Base-by-base conservation (phyloP, 1,140 invertebrate species). In the Physella acuta region DNA sequence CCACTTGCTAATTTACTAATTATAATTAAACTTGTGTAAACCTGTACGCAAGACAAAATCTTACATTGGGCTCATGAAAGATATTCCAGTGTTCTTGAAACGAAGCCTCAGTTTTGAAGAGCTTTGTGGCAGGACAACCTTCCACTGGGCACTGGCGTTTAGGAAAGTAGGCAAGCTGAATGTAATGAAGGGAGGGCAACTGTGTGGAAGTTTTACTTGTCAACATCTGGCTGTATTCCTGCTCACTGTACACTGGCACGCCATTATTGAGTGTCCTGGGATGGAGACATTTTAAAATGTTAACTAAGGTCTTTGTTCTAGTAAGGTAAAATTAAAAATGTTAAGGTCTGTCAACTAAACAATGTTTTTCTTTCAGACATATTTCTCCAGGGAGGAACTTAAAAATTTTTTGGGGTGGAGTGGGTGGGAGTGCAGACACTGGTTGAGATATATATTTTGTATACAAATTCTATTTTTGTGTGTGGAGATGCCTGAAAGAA, bases 11-110 rank as follows among this genome's bases (percentile, higher is more conserved):
- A n/a, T n/a, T n/a, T n/a, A n/a, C n/a, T n/a, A n/a, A n/a, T n/a
- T n/a, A n/a, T n/a, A n/a, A n/a, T n/a, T n/a, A n/a, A n/a, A n/a
- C n/a, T n/a, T n/a, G n/a, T n/a, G n/a, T n/a, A n/a, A n/a, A n/a
- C n/a, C n/a, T n/a, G n/a, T n/a, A n/a, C n/a, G n/a, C n/a, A 49
- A 55, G 59, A 34, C 1, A 51, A 49, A 33, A 59, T 36, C 49
- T 64, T 33, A 64, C 62, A 2, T 64, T 2, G 30, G 39, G 8
- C 52, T 51, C 31, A 52, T 64, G 62, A 52, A 64, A 64, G 17
- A 64, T 44, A 31, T 33, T 30, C 62, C 62, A 64, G 49, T 64
- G 62, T 11, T 26, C 28, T 2, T 14, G 14, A 24, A 64, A 64
- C 2, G 62, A 51, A 30, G 2, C 44, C 11, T 28, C 49, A 16